Base-by-base conservation (phyloP, 1,140 invertebrate genomes). In the Sinella curviseta region DNA sequence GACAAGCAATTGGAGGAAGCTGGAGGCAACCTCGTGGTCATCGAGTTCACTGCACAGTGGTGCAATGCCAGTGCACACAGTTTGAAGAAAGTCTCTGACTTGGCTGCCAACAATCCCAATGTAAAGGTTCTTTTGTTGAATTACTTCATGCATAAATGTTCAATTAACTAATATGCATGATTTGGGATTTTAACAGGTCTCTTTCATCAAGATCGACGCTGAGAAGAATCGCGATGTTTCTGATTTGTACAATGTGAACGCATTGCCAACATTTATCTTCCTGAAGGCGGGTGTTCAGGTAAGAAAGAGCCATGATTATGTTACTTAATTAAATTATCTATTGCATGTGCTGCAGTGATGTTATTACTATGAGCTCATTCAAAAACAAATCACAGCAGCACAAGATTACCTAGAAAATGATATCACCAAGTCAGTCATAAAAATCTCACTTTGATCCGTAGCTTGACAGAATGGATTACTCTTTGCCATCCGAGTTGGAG, bases 381-480 rank as follows among this genome's bases (percentile, higher is more conserved):
- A n/a, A n/a, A n/a, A n/a, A n/a, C n/a, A n/a, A n/a, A n/a, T n/a
- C n/a, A n/a, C n/a, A n/a, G n/a, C n/a, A n/a, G n/a, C n/a, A 48
- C 4, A 48, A 48, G 4, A 8, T 48, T 48, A 48, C 39, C 4
- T 48, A 8, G 39, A 48, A 8, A 17, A 48, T 48, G 4, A 48
- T 48, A 48, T 48, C 39, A 48, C 17, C 39, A 74, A 2, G n/a
- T n/a, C n/a, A n/a, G n/a, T n/a, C n/a, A n/a, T 67, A 14, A 26
- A 67, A 67, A 14, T 67, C 20, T 24, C 60, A 67, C 20, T 67
- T 8, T 34, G 17, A 33, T 34, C 14, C 24, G 20, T 26, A 75
- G 74, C 14, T 75, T 30, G 74, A 75, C 36, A 36, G 74, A 75
- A 75, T 75, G 74, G 74, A 75, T 48, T 75, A 75, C 39, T 75